Conservation (phyloP, 2,797 vertebrate genomes). For the Pseudocheirus occidentalis region DNA sequence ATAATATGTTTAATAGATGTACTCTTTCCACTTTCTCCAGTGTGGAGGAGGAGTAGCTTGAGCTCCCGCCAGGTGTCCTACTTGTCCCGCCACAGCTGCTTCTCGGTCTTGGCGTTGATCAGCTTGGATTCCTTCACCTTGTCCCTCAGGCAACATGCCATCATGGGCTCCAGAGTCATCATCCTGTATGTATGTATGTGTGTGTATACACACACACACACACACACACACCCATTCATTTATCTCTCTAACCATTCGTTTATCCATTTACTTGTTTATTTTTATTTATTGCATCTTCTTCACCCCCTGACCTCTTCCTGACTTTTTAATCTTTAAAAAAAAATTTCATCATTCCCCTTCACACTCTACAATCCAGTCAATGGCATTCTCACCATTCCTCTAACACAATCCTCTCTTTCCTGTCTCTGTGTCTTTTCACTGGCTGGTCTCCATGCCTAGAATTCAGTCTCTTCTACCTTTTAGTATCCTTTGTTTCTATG, state of each 20-base stretch:
- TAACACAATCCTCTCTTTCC: too few relatives aligned
- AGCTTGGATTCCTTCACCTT: conserved; percentile 99
- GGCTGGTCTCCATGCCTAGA: not conserved
- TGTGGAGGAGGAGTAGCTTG: conserved; percentile 95
- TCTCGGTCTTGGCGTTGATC: conserved; percentile 98
- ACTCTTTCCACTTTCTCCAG: too few relatives aligned
- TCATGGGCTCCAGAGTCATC: conserved; percentile 99
- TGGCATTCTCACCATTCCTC: not conserved
- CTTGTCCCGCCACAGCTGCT: conserved; percentile 97
- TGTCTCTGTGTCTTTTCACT: too few relatives aligned
- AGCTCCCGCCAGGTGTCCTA: conserved; percentile 95
- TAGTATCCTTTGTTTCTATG: not conserved
- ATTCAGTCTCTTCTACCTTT: not conserved
- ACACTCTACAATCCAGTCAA: not conserved
- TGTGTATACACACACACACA: too few relatives aligned
- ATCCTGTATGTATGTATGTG: conserved; percentile 76
- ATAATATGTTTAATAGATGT: too few relatives aligned
- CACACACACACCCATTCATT: too few relatives aligned
- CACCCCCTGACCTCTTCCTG: not conserved
- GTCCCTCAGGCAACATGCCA: conserved; percentile 99
- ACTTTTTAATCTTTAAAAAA: not conserved
- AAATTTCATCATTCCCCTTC: not conserved
- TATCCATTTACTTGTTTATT: not conserved
- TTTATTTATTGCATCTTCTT: not conserved
- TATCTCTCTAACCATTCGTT: not conserved